Conservation (phyloP, 2,113 vertebrate species). For the Eidolon helvum region DNA sequence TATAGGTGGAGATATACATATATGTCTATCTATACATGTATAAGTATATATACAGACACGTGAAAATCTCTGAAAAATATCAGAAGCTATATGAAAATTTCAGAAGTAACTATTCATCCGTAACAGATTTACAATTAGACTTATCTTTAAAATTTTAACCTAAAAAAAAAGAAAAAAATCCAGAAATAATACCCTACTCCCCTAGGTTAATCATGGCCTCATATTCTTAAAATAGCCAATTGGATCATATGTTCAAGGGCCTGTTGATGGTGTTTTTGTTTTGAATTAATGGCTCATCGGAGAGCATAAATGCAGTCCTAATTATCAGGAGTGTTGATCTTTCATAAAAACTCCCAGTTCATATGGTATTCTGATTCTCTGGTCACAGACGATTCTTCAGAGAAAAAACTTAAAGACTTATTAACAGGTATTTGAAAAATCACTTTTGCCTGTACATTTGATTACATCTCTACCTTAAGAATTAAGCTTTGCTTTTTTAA, state of each 20-base stretch:
- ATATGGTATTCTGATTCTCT: constrained; percentile 46
- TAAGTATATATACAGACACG: background rate
- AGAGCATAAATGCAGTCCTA: background rate
- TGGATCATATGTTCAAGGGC: too few species aligned
- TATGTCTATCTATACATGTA: background rate
- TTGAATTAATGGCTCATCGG: background rate
- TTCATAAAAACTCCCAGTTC: background rate
- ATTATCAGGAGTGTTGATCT: background rate
- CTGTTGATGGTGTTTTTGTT: background rate
- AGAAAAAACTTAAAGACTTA: constrained; percentile 70
- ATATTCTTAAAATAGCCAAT: background rate
- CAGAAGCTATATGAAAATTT: background rate
- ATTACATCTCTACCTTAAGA: constrained; percentile 66
- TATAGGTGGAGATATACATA: background rate
- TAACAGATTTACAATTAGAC: background rate
- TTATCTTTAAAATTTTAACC: background rate
- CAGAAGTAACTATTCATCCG: background rate
- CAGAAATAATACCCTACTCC: background rate
- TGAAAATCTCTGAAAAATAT: background rate
- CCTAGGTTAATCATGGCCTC: background rate
- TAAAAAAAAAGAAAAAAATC: background rate
- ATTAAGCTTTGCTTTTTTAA: constrained; percentile 65
- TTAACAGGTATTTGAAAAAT: constrained; percentile 75
- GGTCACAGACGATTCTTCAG: constrained; percentile 60
- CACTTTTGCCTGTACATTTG: constrained; percentile 49